Evolutionary conservation across 2,888 invertebrate species (phyloP).

Genomic region (Tricholauxania praeusta): DNA sequence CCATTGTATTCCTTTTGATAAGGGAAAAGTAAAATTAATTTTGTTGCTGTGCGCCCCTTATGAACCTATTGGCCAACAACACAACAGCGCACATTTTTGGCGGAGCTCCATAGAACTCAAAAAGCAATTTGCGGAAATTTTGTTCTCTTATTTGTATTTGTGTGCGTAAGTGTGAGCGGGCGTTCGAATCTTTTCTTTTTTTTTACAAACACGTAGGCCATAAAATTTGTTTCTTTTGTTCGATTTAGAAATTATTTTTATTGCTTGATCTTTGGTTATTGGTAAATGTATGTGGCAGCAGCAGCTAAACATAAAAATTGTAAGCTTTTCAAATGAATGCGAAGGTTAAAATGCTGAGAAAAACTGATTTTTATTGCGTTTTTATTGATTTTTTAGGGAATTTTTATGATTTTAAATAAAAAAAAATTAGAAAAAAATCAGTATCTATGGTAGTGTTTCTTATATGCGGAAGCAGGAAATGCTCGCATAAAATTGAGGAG

Average conservation of each 20-base stretch:
- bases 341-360: not conserved
- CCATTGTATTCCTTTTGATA: not conserved
- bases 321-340: too few species aligned
- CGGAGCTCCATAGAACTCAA: not conserved
- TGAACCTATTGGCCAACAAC: too few species aligned
- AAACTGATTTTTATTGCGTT: conserved; percentile 6
- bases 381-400: conserved; percentile 13
- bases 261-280: conserved; percentile 19
- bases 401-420: too few species aligned
- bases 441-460: too few species aligned
- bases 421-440: too few species aligned
- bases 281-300: not conserved
- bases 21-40: not conserved
- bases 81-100: not conserved
- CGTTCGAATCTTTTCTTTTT: not conserved
- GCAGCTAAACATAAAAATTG: not conserved
- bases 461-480: too few species aligned
- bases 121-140: conserved; percentile 17
- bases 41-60: too few species aligned
- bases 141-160: conserved; percentile 7
- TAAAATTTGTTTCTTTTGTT: conserved; percentile 29
- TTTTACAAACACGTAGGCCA: conserved; percentile 25
- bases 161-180: not conserved
- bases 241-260: conserved; percentile 32
- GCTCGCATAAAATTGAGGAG: too few species aligned